Evolutionary conservation across 2,888 invertebrate genomes (phyloP).

Genomic region (Tetropium fuscum): DNA sequence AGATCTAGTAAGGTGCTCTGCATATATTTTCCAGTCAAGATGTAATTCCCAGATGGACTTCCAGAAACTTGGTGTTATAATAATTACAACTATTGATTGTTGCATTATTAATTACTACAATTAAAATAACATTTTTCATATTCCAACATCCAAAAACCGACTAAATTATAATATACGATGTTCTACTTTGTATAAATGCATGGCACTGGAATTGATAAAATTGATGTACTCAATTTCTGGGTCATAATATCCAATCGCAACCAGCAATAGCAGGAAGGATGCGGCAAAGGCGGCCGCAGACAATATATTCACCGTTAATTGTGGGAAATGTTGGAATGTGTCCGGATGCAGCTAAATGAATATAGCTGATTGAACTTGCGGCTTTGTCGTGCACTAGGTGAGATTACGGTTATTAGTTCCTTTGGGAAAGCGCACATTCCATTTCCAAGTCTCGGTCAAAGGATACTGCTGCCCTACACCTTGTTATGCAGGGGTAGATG

Average conservation of each 20-base stretch:
- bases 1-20: too few relatives aligned
- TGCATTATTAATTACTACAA: too few relatives aligned
- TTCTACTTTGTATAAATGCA: too few relatives aligned
- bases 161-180: too few relatives aligned
- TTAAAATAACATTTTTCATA: too few relatives aligned
- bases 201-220: too few relatives aligned
- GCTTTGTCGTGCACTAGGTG: constrained; percentile 41
- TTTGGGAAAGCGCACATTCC: constrained; percentile 20
- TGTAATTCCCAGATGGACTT: too few relatives aligned
- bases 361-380: constrained; percentile 49
- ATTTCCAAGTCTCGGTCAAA: constrained; percentile 13
- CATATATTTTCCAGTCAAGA: too few relatives aligned
- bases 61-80: too few relatives aligned
- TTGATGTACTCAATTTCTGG: neutral
- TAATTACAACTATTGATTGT: too few relatives aligned
- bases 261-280: constrained; percentile 38
- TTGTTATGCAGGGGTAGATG: constrained; percentile 11
- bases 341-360: constrained; percentile 48
- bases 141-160: too few relatives aligned
- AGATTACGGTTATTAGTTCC: constrained; percentile 42
- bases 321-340: constrained; percentile 43
- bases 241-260: constrained; percentile 41
- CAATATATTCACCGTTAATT: constrained; percentile 49
- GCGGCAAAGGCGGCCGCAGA: constrained; percentile 41
- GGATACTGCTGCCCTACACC: constrained; percentile 7